Conservation (phyloP, 2,113 vertebrate species). For the Parus major region DNA sequence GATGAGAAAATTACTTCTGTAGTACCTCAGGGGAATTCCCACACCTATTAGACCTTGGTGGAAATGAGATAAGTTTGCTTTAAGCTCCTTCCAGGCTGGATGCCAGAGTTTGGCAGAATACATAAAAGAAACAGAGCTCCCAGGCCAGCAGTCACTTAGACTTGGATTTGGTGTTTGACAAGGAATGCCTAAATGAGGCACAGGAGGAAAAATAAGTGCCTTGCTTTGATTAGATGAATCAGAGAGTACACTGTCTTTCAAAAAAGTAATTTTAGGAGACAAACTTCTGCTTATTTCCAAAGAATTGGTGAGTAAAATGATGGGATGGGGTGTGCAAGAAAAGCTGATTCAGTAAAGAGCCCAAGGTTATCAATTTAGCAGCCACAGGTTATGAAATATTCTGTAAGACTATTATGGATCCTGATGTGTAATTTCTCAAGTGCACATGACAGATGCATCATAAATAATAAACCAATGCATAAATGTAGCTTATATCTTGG, state of each 20-base stretch:
- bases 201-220: not conserved
- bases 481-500: constrained; percentile 12
- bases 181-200: constrained; percentile 6
- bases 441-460: constrained; percentile 3
- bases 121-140: constrained; percentile 34
- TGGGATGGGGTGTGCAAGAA: not conserved
- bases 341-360: not conserved
- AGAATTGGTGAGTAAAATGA: not conserved
- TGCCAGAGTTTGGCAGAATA: constrained; percentile 52
- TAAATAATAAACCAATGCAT: constrained; percentile 42
- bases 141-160: constrained; percentile 39
- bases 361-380: not conserved
- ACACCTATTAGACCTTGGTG: constrained; percentile 45
- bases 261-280: constrained; percentile 12
- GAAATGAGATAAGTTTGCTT: constrained; percentile 56
- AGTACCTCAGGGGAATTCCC: constrained; percentile 26
- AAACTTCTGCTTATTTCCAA: not conserved
- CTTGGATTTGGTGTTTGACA: constrained; percentile 41
- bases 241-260: not conserved
- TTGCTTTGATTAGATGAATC: constrained; percentile 25
- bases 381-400: constrained; percentile 1
- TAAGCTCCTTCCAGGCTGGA: constrained; percentile 46
- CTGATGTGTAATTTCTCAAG: constrained; percentile 27
- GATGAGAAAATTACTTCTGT: constrained; percentile 65
- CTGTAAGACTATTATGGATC: not conserved